Evolutionary conservation across 2,888 invertebrate genomes (phyloP), one percentile per base, ranked within the genome.

Genomic region (Ormyrus pomaceus): DNA sequence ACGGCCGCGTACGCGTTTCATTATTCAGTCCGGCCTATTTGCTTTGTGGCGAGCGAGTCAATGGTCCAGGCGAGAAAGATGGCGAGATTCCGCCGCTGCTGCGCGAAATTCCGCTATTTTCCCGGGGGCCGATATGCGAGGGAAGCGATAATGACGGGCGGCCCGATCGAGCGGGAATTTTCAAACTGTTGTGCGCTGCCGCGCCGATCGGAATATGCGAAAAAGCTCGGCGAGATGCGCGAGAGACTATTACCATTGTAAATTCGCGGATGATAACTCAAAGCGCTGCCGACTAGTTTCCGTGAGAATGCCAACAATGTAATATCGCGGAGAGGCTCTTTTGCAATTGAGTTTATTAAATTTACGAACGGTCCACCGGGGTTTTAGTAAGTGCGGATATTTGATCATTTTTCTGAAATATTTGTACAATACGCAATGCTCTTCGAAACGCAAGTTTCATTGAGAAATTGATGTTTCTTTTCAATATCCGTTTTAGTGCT

Each of bases 1-100:
- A 65, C 64, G 59, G 71, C 9, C 55, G 56, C 19, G 65, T 8
- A 13, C 48, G 74, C 66, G 78, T 82, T 82, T 81, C 77, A 78
- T 80, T 81, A 83, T 83, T 82, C 82, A 83, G 71, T 61, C 73
- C 61, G 66, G 76, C 73, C 72, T 77, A 82, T 82, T 81, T 80
- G 82, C 79, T 79, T 77, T 82, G 79, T 75, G 77, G 51, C 61
- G 45, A 2, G 48, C 8, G 55, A 69, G 65, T 69, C 77, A 77
- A 81, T 81, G 73, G 74, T 74, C 69, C 73, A 64, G 46, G 72
- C 55, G 77, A 74, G 76, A 76, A 75, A 80, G 65, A 80, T 72
- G 71, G 55, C 66, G 50, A 53, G 46, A 79, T 65, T 53, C 13
- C 80, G 70, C 76, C 50, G 8, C 73, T 9, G 51, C 34, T 10